These are phyloP conservation scores for Todiramphus saurophagus DNA, from an alignment of 2,113 vertebrate species.

Conservation along the genomic window DNA sequence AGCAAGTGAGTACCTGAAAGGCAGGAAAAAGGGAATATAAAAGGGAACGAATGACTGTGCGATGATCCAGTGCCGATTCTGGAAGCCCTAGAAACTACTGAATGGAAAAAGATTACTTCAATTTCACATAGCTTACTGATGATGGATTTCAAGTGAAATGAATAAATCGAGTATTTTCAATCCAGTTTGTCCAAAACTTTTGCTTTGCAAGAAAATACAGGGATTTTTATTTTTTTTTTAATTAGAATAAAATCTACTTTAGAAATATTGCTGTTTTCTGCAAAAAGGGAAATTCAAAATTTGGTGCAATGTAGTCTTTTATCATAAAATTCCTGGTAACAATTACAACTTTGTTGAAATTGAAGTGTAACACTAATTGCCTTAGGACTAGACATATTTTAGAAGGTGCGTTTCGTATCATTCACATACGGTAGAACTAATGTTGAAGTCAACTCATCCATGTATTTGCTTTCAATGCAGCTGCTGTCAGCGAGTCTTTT, in stretches of 20 bases:
- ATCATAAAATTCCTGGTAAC: not conserved
- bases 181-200: not conserved
- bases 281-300: not conserved
- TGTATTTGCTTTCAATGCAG: not conserved
- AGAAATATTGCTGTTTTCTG: not conserved
- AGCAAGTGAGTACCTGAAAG: not conserved
- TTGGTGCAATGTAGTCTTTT: not conserved
- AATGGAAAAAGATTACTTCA: not conserved
- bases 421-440: not conserved
- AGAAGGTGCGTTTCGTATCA: not conserved
- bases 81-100: not conserved
- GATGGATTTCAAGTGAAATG: not conserved
- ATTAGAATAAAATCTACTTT: not conserved
- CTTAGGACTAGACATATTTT: not conserved
- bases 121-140: not conserved
- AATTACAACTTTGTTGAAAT: not conserved
- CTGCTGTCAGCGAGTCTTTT: not conserved
- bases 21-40: not conserved
- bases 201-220: not conserved
- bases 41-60: not conserved
- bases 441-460: not conserved
- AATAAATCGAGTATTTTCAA: not conserved
- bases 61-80: not conserved
- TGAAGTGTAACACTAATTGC: not conserved
- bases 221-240: not conserved